phyloP scores from a whole-genome alignment of 2,113 vertebrate genomes.

The Trichomycterus rosablanca region DNA sequence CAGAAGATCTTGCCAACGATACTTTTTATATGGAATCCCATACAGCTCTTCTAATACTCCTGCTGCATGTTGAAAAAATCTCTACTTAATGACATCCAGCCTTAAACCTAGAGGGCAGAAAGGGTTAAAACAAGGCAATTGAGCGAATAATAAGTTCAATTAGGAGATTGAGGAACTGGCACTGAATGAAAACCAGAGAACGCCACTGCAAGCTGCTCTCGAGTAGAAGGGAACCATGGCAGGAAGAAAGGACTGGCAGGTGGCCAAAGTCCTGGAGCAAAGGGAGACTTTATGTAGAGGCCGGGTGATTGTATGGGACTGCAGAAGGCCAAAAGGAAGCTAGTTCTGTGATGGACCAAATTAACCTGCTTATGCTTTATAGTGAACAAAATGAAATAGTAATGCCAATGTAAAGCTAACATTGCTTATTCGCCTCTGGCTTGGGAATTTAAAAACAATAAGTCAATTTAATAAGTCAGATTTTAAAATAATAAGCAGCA shows the following conservation, averaged over 20 bases:
- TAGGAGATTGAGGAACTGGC: constrained; percentile 68
- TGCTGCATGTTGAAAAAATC: constrained; percentile 45
- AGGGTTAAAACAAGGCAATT: constrained; percentile 71
- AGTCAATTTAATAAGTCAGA: too few relatives aligned
- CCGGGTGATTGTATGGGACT: neutral
- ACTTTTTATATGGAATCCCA: constrained; percentile 56
- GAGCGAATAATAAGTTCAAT: constrained; percentile 78
- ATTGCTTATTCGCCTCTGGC: too few relatives aligned
- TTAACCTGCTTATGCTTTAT: neutral
- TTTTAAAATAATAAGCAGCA: too few relatives aligned
- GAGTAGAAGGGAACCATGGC: constrained; percentile 38
- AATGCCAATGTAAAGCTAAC: too few relatives aligned
- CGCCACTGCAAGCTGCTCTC: constrained; percentile 57
- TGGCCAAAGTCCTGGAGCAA: constrained; percentile 38
- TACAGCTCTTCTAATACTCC: constrained; percentile 45
- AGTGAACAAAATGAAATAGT: too few relatives aligned
- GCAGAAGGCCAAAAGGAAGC: neutral
- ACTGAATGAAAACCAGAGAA: constrained; percentile 73
- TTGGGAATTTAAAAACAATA: too few relatives aligned
- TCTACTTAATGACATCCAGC: constrained; percentile 72
- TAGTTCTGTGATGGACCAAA: neutral
- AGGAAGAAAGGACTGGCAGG: constrained; percentile 38
- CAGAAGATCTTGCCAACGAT: constrained; percentile 46
- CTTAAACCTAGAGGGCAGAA: constrained; percentile 58
- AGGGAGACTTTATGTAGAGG: neutral